Percentiles rank a stretch among this genome's conserved stretches.
Evolutionary conservation across 1,140 invertebrate genomes (phyloP).

Genomic region (Formica exsecta): DNA sequence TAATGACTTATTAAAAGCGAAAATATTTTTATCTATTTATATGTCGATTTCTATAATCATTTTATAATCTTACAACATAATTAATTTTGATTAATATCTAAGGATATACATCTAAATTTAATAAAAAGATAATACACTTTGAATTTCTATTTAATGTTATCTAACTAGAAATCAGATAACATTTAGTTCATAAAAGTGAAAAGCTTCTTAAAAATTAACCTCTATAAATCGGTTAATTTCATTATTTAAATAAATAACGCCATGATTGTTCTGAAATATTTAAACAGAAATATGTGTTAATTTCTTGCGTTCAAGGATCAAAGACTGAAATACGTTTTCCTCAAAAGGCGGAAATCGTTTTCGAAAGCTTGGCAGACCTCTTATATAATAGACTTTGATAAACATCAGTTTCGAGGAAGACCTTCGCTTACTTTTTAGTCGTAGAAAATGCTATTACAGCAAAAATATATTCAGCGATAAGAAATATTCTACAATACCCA

Average conservation of each 20-base stretch:
- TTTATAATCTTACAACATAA: background rate
- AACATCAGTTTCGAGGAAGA: slow-evolving; percentile 33
- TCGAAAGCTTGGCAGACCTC: background rate
- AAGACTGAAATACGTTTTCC: background rate
- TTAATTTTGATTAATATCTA: background rate
- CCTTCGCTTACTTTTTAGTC: background rate
- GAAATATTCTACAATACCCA: background rate
- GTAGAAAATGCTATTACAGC: background rate
- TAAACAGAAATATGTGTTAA: background rate
- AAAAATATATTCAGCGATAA: slow-evolving; percentile 35
- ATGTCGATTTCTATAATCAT: background rate
- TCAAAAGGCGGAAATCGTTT: background rate
- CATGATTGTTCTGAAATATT: background rate
- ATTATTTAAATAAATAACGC: background rate
- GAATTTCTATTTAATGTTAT: background rate
- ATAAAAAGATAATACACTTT: background rate
- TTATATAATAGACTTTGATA: slow-evolving; percentile 36
- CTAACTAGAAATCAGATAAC: background rate
- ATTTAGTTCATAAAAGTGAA: background rate
- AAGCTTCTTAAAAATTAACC: background rate
- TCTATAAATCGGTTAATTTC: background rate
- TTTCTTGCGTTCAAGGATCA: background rate
- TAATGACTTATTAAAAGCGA: background rate
- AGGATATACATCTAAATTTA: background rate
- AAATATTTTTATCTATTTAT: background rate